Evolutionary conservation across 1,140 invertebrate species (phyloP), one percentile per base, ranked within the genome.

Genomic region (Vanessa atalanta): DNA sequence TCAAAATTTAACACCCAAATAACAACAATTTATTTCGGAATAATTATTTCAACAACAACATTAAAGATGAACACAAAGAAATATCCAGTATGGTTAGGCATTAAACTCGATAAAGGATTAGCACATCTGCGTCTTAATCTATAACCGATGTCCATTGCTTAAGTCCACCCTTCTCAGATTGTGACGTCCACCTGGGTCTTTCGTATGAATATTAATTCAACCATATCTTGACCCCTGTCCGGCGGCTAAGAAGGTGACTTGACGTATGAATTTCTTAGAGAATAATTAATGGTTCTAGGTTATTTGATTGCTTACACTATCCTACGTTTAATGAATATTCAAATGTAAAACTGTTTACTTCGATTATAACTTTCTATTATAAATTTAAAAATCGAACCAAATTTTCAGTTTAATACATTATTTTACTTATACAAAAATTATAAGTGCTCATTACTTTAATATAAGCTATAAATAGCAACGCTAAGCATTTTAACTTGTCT

Each of bases 171-270:
- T 90, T 88, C 85, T 88, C 89, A 89, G 86, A 86, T 88, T 87
- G 87, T 92, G 90, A 90, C 89, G 88, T 85, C 88, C 90, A 91
- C 88, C 88, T 91, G 89, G 87, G 86, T 82, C 84, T 84, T 83
- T 84, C 83, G 85, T 91, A 91, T 92, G 90, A 92, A 92, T 92
- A 92, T 92, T 92, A 92, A 92, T 92, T 91, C 88, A 83, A 84
- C 86, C 88, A 92, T 92, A 92, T 92, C 90, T 92, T 91, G 88
- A 90, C 89, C 89, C 88, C 83, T 88, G 87, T 86, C 88, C 82
- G 70, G 73, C 73, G 76, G 79, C 80, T 80, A 84, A 85, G 83
- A 85, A 85, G 82, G 77, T 79, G 81, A 77, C 83, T 89, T 92
- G 90, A 89, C 85, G 88, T 90, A 90, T 92, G 88, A 89, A 90